Conservation (phyloP, 2,113 vertebrate genomes). For the Odontesthes bonariensis region DNA sequence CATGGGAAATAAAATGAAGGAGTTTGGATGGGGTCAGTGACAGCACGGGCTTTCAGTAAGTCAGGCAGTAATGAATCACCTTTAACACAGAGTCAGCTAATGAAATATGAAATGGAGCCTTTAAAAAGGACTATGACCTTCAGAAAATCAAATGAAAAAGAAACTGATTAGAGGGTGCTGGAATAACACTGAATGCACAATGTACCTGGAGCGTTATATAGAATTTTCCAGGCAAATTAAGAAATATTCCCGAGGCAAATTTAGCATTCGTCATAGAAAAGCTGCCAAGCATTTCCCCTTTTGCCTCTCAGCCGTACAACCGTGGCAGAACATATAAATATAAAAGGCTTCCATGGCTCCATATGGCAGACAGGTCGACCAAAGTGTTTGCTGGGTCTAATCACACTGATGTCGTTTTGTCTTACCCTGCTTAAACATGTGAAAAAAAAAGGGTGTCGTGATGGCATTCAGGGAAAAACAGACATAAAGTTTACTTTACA, state of each 20-base stretch:
- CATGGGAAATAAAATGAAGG: constrained; percentile 36
- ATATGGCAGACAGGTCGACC: constrained; percentile 68
- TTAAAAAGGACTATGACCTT: constrained; percentile 23
- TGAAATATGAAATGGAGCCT: constrained; percentile 33
- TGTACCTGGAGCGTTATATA: constrained; percentile 44
- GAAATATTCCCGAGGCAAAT: constrained; percentile 49
- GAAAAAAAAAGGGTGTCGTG: constrained; percentile 7
- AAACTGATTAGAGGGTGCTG: constrained; percentile 33
- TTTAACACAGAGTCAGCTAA: constrained; percentile 34
- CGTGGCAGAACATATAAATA: constrained; percentile 43
- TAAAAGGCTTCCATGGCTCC: constrained; percentile 54
- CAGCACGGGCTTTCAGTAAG: constrained; percentile 26
- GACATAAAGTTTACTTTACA: constrained; percentile 43
- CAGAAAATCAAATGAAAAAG: constrained; percentile 1
- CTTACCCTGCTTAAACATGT: constrained; percentile 15
- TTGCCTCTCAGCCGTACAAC: constrained; percentile 16
- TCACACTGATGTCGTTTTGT: constrained; percentile 47
- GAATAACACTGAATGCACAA: constrained; percentile 47
- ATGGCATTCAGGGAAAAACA: constrained; percentile 10
- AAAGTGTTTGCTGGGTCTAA: constrained; percentile 44
- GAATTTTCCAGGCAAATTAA: constrained; percentile 52
- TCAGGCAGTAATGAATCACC: constrained; percentile 29
- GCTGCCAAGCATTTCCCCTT: constrained; percentile 14
- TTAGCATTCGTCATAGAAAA: constrained; percentile 39
- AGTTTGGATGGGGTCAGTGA: constrained; percentile 37